Percentiles rank a stretch among this genome's conserved stretches.
phyloP scores from a whole-genome alignment of 2,888 invertebrate genomes.

The Synergus itoensis region DNA sequence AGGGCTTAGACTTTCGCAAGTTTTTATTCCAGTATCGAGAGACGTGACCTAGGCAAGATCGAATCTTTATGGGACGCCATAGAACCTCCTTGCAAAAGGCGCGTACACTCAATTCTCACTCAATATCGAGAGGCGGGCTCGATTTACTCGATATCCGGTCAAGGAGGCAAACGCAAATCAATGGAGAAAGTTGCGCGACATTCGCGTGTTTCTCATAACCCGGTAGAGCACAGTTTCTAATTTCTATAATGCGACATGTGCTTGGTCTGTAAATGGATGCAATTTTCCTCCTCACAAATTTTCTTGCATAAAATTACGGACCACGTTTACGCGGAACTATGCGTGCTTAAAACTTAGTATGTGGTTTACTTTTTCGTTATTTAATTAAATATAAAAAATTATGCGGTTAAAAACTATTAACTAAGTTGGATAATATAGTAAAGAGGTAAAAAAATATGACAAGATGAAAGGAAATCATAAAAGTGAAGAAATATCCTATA shows the following conservation, averaged over 20 bases:
- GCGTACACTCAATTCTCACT: conserved; percentile 2
- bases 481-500: not conserved
- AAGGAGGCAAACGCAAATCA: conserved; percentile 51
- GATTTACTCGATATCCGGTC: conserved; percentile 49
- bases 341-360: not conserved
- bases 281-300: conserved; percentile 25
- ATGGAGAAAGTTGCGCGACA: conserved; percentile 56
- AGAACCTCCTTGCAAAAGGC: not conserved
- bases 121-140: conserved; percentile 15
- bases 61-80: conserved; percentile 21
- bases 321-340: conserved; percentile 7
- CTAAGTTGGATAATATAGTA: not conserved
- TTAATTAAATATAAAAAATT: not conserved
- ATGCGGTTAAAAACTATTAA: not conserved
- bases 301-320: not conserved
- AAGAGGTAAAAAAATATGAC: not conserved
- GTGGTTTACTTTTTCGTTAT: not conserved
- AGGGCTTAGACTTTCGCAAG: no score
- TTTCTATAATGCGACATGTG: conserved; percentile 35
- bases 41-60: conserved; percentile 28
- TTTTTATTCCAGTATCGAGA: not conserved
- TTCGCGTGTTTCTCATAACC: conserved; percentile 54
- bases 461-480: not conserved
- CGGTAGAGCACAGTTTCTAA: conserved; percentile 41
- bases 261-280: conserved; percentile 3